A percentile compares a stretch with the other conserved stretches of the same genome.
Evolutionary conservation across 2,888 invertebrate genomes (phyloP).

Genomic region (Agonum fuliginosum): DNA sequence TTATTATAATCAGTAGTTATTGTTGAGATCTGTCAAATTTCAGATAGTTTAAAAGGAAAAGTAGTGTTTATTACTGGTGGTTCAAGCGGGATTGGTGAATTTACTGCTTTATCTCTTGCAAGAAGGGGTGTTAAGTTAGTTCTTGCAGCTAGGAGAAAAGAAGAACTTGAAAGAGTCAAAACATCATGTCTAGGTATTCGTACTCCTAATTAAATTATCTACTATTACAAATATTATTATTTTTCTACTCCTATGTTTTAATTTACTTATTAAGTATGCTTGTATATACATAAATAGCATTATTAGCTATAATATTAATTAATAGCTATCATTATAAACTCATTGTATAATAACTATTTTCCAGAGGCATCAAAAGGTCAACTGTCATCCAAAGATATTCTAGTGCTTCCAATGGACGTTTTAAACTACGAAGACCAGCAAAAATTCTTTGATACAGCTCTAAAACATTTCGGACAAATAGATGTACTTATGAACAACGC

Average conservation of each 20-base stretch:
- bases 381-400: constrained; percentile 77
- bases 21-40: too few relatives aligned
- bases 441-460: constrained; percentile 76
- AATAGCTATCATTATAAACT: too few relatives aligned
- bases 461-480: constrained; percentile 82
- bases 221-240: too few relatives aligned
- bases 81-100: constrained; percentile 88
- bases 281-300: too few relatives aligned
- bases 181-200: constrained; percentile 78
- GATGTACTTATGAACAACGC: constrained; percentile 89
- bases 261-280: too few relatives aligned
- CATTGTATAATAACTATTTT: too few relatives aligned
- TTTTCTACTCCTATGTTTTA: too few relatives aligned
- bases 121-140: constrained; percentile 80
- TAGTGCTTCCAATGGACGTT: constrained; percentile 83
- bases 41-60: constrained; percentile 77
- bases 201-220: too few relatives aligned
- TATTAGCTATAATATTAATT: too few relatives aligned
- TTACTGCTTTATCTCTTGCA: constrained; percentile 81
- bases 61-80: constrained; percentile 91
- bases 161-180: constrained; percentile 80
- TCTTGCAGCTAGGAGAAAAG: constrained; percentile 79
- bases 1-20: too few relatives aligned
- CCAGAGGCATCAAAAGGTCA: constrained; percentile 71
- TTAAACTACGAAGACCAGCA: constrained; percentile 77